Conservation (phyloP, 2,888 invertebrate species). For the Drosophila greeni region DNA sequence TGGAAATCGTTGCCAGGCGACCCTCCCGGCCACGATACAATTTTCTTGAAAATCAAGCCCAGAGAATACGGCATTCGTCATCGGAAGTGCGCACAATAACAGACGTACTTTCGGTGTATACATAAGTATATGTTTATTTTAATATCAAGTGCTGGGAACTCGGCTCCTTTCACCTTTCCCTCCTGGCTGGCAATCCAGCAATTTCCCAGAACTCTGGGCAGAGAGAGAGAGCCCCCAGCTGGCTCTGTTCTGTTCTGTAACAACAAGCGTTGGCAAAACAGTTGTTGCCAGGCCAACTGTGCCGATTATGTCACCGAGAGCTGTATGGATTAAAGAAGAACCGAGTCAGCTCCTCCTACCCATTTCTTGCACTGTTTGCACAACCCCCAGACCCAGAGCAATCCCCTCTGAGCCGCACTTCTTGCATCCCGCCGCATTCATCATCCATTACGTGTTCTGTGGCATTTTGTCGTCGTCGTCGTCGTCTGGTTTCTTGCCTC, state of each 20-base stretch:
- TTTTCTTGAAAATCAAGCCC: conserved; percentile 12
- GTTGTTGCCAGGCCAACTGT: conserved; percentile 66
- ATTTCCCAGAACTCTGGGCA: background rate
- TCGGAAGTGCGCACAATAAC: conserved; percentile 27
- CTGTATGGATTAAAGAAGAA: conserved; percentile 40
- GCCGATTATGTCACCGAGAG: conserved; percentile 67
- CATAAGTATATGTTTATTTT: conserved; percentile 30
- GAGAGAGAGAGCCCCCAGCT: background rate
- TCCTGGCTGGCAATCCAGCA: background rate
- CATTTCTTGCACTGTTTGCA: conserved; percentile 13
- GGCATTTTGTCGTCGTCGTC: conserved; percentile 40
- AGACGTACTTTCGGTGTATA: conserved; percentile 14
- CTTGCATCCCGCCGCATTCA: conserved; percentile 45
- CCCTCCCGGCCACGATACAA: background rate
- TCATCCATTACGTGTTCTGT: conserved; percentile 61
- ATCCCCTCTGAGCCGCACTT: conserved; percentile 6
- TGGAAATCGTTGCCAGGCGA: conserved; percentile 27
- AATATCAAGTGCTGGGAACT: conserved; percentile 32
- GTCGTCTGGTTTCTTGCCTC: conserved; percentile 34
- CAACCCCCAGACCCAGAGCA: conserved; percentile 10
- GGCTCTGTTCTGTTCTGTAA: conserved; percentile 27
- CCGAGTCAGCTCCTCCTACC: too few species aligned
- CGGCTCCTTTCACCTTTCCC: conserved; percentile 17
- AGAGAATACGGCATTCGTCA: conserved; percentile 22
- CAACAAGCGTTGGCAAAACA: conserved; percentile 40